Conservation (phyloP, 2,888 invertebrate species). For the Parnassius mnemosyne region DNA sequence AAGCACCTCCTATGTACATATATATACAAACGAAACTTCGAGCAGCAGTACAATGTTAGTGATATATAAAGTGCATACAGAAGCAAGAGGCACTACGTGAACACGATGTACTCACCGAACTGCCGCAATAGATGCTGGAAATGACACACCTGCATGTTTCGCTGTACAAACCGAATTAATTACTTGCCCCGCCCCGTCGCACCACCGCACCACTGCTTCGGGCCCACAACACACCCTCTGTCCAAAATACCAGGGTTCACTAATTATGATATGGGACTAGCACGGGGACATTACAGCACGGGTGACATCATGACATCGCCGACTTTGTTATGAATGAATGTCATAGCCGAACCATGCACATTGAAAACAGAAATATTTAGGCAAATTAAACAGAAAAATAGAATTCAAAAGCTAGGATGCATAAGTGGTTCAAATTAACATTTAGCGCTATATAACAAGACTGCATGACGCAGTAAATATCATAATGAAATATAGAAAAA, state of each 20-base stretch:
- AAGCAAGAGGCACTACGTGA: slow-evolving; percentile 31
- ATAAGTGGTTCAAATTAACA: slow-evolving; percentile 57
- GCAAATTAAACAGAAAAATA: slow-evolving; percentile 58
- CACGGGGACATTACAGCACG: slow-evolving; percentile 36
- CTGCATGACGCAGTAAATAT: slow-evolving; percentile 51
- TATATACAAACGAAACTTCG: slow-evolving; percentile 12
- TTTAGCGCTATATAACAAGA: slow-evolving; percentile 65
- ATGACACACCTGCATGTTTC: slow-evolving; percentile 81
- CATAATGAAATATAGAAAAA: slow-evolving; percentile 43
- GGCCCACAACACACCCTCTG: slow-evolving; percentile 72
- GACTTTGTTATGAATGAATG: slow-evolving; percentile 45
- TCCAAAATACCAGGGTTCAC: slow-evolving; percentile 70
- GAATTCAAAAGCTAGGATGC: slow-evolving; percentile 57
- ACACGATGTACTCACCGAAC: slow-evolving; percentile 73
- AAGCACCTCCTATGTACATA: slow-evolving; percentile 14
- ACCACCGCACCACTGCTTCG: slow-evolving; percentile 54
- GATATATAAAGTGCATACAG: slow-evolving; percentile 36
- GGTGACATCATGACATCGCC: slow-evolving; percentile 38
- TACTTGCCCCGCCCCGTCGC: slow-evolving; percentile 50
- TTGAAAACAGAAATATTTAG: slow-evolving; percentile 57
- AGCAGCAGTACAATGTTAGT: slow-evolving; percentile 12
- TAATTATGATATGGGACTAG: slow-evolving; percentile 64
- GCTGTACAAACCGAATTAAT: slow-evolving; percentile 62
- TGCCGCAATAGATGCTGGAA: slow-evolving; percentile 79
- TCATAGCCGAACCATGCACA: slow-evolving; percentile 64